Evolutionary conservation across 2,888 invertebrate species (phyloP).

Genomic region (Phyllotreta striolata): DNA sequence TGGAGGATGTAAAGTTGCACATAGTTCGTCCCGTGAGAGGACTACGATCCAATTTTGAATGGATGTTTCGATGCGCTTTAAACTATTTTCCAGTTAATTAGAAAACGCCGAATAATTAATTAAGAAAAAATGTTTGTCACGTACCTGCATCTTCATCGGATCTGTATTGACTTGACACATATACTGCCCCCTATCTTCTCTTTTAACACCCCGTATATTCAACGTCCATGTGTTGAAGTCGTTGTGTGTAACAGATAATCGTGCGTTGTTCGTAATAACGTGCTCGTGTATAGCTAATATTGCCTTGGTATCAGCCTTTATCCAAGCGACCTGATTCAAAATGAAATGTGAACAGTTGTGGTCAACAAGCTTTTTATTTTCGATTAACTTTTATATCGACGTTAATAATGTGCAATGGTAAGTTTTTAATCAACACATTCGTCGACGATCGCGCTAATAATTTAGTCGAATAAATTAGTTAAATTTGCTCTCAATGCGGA

Average conservation of each 20-base stretch:
- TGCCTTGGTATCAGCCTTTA: constrained; percentile 92
- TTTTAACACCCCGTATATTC: constrained; percentile 82
- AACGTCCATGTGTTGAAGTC: constrained; percentile 94
- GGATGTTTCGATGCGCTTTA: constrained; percentile 18
- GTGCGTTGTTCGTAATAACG: constrained; percentile 91
- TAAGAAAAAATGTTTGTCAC: constrained; percentile 39
- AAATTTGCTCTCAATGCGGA: constrained; percentile 1
- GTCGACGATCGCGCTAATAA: constrained; percentile 24
- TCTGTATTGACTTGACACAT: constrained; percentile 97
- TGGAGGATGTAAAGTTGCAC: constrained; percentile 34
- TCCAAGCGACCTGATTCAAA: constrained; percentile 85
- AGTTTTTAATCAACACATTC: constrained; percentile 32
- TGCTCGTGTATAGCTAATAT: constrained; percentile 93
- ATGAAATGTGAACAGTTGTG: constrained; percentile 51
- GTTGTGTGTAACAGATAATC: constrained; percentile 88
- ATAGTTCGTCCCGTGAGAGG: constrained; percentile 33
- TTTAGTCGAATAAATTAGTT: background rate
- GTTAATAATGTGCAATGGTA: constrained; percentile 32
- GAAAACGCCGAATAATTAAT: constrained; percentile 1
- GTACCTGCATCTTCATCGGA: constrained; percentile 94
- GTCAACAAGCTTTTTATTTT: constrained; percentile 45
- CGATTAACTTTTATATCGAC: constrained; percentile 47
- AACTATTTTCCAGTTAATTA: background rate
- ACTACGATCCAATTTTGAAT: constrained; percentile 25
- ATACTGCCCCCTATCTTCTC: constrained; percentile 88